Conservation (phyloP, 1,140 invertebrate genomes). For the Brachionus koreanus region DNA sequence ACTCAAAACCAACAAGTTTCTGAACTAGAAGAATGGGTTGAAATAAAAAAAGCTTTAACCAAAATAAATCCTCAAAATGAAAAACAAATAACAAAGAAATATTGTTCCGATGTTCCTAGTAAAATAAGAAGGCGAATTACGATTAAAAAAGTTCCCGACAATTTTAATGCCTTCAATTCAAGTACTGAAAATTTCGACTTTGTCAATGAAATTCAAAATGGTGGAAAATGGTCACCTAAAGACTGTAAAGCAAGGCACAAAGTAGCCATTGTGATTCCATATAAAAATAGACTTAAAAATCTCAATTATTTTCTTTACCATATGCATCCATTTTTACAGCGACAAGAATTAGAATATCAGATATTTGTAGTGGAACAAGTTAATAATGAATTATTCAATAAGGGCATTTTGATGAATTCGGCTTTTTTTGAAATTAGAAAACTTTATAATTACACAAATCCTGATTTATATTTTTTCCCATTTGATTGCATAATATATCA, state of each 20-base stretch:
- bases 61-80: background rate
- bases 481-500: slow-evolving; percentile 82
- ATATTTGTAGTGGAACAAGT: slow-evolving; percentile 57
- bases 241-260: slow-evolving; percentile 69
- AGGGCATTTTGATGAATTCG: slow-evolving; percentile 84
- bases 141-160: background rate
- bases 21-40: background rate
- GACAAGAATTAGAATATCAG: slow-evolving; percentile 52
- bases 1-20: background rate
- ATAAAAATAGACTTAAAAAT: slow-evolving; percentile 57
- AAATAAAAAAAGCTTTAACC: background rate
- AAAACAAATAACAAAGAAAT: background rate
- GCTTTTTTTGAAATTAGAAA: slow-evolving; percentile 71
- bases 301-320: slow-evolving; percentile 52
- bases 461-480: slow-evolving; percentile 63
- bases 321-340: slow-evolving; percentile 53
- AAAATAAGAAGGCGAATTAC: background rate
- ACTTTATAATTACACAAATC: slow-evolving; percentile 46
- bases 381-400: slow-evolving; percentile 73
- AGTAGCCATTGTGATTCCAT: slow-evolving; percentile 59
- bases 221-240: slow-evolving; percentile 71
- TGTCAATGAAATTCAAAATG: background rate
- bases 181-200: background rate
- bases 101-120: background rate
- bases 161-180: background rate